A percentile compares a stretch with the other conserved stretches of the same genome.
phyloP scores from a whole-genome alignment of 53 echinoderm and acorn worm genomes.

The Glandiceps talaboti region DNA sequence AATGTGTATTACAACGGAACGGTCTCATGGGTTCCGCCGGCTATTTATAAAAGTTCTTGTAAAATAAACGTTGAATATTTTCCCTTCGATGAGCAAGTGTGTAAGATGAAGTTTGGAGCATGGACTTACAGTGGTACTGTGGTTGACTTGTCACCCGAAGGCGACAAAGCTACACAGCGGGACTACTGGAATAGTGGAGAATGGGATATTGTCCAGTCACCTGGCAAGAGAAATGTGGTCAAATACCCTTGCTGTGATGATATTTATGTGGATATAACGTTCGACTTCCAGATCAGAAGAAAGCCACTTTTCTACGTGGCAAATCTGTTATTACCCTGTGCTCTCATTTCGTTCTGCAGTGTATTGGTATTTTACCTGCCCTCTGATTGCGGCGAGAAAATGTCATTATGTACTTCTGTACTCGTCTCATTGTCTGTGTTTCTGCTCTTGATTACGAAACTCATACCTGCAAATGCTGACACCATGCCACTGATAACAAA shows the following conservation, averaged over 20 bases:
- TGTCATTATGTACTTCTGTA: constrained; percentile 79
- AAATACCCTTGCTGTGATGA: constrained; percentile 67
- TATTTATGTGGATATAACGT: constrained; percentile 70
- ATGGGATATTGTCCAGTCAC: constrained; percentile 65
- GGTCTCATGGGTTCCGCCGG: constrained; percentile 83
- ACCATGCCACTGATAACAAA: constrained; percentile 92
- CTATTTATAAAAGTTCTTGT: constrained; percentile 92
- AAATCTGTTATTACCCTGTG: constrained; percentile 79
- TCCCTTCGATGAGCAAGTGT: constrained; percentile 94
- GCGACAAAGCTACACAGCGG: constrained; percentile 26
- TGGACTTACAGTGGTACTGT: constrained; percentile 86
- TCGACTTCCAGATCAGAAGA: constrained; percentile 43
- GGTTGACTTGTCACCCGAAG: constrained; percentile 49
- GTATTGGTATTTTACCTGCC: constrained; percentile 96
- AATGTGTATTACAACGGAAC: constrained; percentile 64
- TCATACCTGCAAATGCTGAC: constrained; percentile 90
- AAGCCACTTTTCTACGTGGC: constrained; percentile 97
- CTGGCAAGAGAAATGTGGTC: constrained; percentile 35
- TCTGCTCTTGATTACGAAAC: constrained; percentile 72
- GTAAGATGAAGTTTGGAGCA: constrained; percentile 86
- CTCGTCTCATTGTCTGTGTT: constrained; percentile 91
- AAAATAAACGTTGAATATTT: constrained; percentile 83
- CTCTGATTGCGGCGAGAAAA: constrained; percentile 91
- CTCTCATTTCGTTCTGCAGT: constrained; percentile 87
- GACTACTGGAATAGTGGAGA: constrained; percentile 94